Evolutionary conservation across 1,140 invertebrate genomes (phyloP).

Genomic region (Papilio xuthus): DNA sequence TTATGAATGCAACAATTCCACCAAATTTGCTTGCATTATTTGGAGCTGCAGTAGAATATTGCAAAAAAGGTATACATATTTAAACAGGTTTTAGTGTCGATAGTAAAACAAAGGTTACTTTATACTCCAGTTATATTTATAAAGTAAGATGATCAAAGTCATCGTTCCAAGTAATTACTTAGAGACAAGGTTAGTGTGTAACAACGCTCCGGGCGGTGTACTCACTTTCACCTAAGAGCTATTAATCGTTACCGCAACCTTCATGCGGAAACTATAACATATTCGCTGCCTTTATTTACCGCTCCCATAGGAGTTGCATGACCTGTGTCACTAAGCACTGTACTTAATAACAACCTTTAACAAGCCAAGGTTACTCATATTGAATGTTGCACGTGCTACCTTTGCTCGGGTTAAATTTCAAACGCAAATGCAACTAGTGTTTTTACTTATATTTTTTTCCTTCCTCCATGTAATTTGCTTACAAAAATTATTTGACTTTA

Average conservation of each 20-base stretch:
- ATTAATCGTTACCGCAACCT: slow-evolving; percentile 17
- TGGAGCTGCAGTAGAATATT: no score
- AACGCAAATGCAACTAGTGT: neutral
- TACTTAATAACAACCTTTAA: neutral
- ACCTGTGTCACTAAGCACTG: neutral
- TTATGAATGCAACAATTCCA: no score
- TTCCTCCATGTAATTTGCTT: no score
- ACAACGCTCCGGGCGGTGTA: neutral
- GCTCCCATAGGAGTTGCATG: neutral
- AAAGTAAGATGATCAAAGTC: neutral
- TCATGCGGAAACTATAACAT: neutral
- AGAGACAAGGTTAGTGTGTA: slow-evolving; percentile 5
- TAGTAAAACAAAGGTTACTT: neutral
- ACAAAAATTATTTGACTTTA: no score
- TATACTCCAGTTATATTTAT: neutral
- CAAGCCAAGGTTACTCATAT: neutral
- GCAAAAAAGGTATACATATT: neutral
- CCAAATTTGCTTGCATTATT: no score
- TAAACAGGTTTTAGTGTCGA: neutral
- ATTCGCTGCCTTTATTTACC: slow-evolving; percentile 5
- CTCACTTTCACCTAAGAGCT: slow-evolving; percentile 6
- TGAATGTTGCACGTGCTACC: neutral
- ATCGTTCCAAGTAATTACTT: neutral
- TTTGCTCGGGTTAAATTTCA: neutral
- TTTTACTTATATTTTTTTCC: no score